Evolutionary conservation across 2,888 invertebrate species (phyloP), one percentile per base, ranked within the genome.

Genomic region (Orthosia gracilis): DNA sequence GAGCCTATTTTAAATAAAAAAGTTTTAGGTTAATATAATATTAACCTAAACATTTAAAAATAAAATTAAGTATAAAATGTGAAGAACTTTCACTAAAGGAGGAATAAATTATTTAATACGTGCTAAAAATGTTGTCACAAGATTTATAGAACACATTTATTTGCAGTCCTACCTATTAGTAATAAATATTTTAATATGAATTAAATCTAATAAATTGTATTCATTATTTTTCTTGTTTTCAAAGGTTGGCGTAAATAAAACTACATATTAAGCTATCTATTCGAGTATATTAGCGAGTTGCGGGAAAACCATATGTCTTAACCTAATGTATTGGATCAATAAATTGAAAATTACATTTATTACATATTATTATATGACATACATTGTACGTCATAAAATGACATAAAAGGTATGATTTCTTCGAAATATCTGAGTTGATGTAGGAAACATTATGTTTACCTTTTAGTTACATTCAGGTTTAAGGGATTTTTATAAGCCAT

Each of bases 401-500:
- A 23, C 13, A 49, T 54, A 18, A 23, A n/a, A 50, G 59, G 50
- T 31, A 47, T 50, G 31, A 11, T 7, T 81, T 79, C 68, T 50
- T 18, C 68, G 70, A 71, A 81, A 52, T 50, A 15, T 18, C 31
- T 69, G 62, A 55, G 23, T 71, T 15, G 13, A 13, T 54, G 17
- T 31, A 72, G 81, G 84, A 68, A 76, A 71, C 5, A 54, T 47
- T 13, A 49, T 47, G 50, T n/a, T 67, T 57, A 45, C 18, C 11
- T 31, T 63, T 57, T 26, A 50, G 21, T 18, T 45, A 64, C 47
- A 54, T 15, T 4, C 15, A 58, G 82, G 82, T 54, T n/a, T 47
- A 59, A 74, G 69, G 83, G 77, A 75, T 54, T 75, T 80, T 77
- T 40, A 9, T 66, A 52, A 71, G 31, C 49, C 62, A 50, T 2